These are phyloP conservation scores for Neopelma chrysocephalum DNA, from an alignment of 2,797 vertebrate species.

Conservation along the genomic window DNA sequence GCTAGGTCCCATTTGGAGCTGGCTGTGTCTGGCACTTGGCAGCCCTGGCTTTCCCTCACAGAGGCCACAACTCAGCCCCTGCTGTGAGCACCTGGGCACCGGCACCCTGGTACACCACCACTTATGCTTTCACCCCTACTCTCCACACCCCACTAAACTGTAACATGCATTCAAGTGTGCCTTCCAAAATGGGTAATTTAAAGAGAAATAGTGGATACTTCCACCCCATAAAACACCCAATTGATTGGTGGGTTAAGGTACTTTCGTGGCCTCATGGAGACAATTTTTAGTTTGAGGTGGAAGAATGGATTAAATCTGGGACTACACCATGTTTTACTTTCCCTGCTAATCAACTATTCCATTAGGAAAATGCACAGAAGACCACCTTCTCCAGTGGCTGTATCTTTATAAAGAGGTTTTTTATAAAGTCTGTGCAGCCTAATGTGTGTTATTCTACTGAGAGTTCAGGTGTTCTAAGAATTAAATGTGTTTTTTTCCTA, in stretches of 20 bases:
- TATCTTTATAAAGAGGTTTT: neutral
- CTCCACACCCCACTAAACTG: neutral
- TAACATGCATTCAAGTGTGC: neutral
- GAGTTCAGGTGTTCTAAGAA: neutral
- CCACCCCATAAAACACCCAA: neutral
- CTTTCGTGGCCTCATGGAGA: accelerated
- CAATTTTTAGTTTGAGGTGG: neutral
- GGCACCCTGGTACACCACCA: neutral
- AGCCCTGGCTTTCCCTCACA: neutral
- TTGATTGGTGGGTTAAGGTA: neutral
- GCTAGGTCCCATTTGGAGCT: accelerated
- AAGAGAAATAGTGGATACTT: neutral
- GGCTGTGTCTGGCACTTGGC: neutral
- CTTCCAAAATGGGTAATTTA: accelerated
- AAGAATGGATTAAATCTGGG: neutral
- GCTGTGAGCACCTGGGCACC: accelerated
- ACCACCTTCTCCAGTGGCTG: neutral
- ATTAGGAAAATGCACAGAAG: neutral
- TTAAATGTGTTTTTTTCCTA: neutral
- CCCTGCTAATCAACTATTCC: neutral
- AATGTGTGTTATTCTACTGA: neutral
- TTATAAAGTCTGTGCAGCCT: neutral
- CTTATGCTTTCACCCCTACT: neutral
- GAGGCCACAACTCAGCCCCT: accelerated
- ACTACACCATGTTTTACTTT: neutral